phyloP scores from a whole-genome alignment of 2,888 invertebrate genomes.

The Andrena trimmerana region DNA sequence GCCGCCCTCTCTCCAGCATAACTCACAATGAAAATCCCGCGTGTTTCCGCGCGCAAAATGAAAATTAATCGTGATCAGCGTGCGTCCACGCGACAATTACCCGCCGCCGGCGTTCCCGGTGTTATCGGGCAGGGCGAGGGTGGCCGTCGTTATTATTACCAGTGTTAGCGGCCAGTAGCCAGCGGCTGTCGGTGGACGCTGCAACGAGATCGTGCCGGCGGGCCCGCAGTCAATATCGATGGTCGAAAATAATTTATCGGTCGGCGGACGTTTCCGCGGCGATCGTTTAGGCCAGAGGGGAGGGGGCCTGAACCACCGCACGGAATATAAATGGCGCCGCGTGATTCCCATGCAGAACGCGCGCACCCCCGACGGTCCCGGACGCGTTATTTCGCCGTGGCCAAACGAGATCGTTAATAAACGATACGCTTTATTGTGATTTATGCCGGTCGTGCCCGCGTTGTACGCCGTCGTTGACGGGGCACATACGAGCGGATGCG shows the following conservation, averaged over 20 bases:
- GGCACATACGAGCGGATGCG: constrained; percentile 1
- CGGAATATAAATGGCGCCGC: constrained; percentile 67
- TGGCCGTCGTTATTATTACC: constrained; percentile 51
- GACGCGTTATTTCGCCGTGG: constrained; percentile 48
- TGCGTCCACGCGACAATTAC: constrained; percentile 25
- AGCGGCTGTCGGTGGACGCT: constrained; percentile 24
- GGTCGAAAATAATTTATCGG: constrained; percentile 69
- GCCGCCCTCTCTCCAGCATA: not conserved
- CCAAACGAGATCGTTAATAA: constrained; percentile 70
- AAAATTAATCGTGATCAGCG: constrained; percentile 34
- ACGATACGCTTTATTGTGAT: constrained; percentile 68
- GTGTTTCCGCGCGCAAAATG: not conserved
- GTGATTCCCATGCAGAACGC: constrained; percentile 67
- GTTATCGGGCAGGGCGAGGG: not conserved
- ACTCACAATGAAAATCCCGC: not conserved
- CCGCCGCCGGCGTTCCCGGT: constrained; percentile 6
- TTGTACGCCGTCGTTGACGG: constrained; percentile 15
- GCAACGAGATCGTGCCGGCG: constrained; percentile 5
- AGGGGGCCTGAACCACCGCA: constrained; percentile 28
- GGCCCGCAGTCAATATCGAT: constrained; percentile 39
- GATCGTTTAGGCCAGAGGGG: constrained; percentile 64
- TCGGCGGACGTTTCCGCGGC: constrained; percentile 59
- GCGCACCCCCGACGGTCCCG: constrained; percentile 23
- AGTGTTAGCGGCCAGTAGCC: constrained; percentile 21
- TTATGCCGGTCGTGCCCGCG: constrained; percentile 47